Evolutionary conservation across 2,113 vertebrate species (phyloP).

Genomic region (Talpa occidentalis): DNA sequence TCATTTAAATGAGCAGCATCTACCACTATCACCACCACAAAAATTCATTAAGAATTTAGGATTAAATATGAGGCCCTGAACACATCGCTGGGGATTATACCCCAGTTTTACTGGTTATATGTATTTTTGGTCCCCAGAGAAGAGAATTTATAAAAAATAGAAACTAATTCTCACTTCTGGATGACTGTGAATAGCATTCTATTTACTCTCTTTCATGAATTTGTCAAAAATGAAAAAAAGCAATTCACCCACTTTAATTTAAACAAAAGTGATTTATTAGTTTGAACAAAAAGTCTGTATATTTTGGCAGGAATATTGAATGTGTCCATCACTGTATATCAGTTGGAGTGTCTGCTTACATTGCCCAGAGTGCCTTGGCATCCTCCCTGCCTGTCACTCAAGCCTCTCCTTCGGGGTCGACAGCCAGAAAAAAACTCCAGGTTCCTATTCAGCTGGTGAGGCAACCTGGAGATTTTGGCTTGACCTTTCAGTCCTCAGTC

Average conservation of each 20-base stretch:
- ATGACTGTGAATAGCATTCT: not conserved
- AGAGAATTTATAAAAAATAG: not conserved
- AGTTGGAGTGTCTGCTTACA: not conserved
- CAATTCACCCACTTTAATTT: not conserved
- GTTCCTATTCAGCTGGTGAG: not conserved
- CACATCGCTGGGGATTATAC: not conserved
- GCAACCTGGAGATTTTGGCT: not conserved
- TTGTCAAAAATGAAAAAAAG: not conserved
- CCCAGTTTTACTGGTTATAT: not conserved
- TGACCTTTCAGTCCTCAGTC: not conserved
- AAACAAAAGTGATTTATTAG: not conserved
- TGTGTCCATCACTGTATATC: not conserved
- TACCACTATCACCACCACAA: not conserved
- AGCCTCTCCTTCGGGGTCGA: not conserved
- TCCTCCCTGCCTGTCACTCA: not conserved
- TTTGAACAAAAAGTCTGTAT: not conserved
- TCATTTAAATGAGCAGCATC: not conserved
- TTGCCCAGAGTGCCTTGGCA: not conserved
- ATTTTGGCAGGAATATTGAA: slow-evolving; percentile 2
- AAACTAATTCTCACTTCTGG: not conserved
- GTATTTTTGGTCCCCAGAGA: not conserved
- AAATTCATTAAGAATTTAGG: not conserved
- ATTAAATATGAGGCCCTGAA: not conserved
- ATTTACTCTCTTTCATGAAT: not conserved
- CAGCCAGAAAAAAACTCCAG: not conserved